phyloP scores from a whole-genome alignment of 2,113 vertebrate genomes.

The Leuciscus idus region DNA sequence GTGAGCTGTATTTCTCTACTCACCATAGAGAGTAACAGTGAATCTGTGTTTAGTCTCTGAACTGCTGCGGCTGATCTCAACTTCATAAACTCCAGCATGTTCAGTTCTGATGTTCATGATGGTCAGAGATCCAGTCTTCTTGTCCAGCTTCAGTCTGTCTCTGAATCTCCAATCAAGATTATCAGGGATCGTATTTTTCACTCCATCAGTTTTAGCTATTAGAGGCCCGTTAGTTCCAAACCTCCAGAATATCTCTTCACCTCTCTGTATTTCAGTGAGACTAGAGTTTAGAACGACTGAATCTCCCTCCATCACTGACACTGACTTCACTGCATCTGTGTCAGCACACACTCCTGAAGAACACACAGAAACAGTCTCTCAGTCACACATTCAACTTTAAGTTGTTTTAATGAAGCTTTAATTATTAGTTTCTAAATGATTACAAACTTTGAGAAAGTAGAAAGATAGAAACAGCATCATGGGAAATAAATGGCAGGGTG shows the following conservation, averaged over 20 bases:
- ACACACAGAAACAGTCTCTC: neutral
- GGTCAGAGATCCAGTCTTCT: neutral
- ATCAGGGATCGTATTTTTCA: neutral
- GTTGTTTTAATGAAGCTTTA: too few species aligned
- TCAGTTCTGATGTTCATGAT: neutral
- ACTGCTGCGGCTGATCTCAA: accelerated
- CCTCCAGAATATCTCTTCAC: neutral
- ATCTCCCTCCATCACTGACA: neutral
- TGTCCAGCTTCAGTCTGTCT: neutral
- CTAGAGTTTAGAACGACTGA: neutral
- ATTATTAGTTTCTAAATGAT: neutral
- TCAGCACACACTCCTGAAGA: neutral
- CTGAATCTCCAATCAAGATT: neutral
- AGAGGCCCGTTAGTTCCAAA: neutral
- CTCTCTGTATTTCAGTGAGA: neutral
- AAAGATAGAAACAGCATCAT: neutral
- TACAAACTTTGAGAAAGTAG: neutral
- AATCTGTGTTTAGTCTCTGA: too few species aligned
- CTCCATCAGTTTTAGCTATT: neutral
- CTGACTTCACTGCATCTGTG: neutral
- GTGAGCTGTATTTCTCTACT: too few species aligned
- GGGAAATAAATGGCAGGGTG: neutral
- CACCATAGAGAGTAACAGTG: too few species aligned
- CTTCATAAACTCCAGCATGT: neutral
- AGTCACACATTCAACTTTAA: too few species aligned